Evolutionary conservation across 2,797 vertebrate species (phyloP).

Genomic region (Gymnopithys bicolor): DNA sequence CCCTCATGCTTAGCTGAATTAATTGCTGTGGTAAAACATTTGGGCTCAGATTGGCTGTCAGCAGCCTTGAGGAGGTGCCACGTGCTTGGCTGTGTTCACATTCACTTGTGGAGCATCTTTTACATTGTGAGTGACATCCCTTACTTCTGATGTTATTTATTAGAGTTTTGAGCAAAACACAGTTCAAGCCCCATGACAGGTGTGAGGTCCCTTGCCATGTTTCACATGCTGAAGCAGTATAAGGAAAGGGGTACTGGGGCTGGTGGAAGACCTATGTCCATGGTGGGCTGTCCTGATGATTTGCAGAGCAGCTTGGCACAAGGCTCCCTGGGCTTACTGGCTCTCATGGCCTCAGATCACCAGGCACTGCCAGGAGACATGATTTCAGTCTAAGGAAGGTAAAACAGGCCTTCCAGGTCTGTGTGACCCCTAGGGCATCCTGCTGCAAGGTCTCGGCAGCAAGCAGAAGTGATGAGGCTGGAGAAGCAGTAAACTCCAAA

Average conservation of each 20-base stretch:
- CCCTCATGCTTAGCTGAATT: neutral
- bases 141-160: neutral
- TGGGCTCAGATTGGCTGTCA: neutral
- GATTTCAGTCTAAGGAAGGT: neutral
- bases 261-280: neutral
- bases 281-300: neutral
- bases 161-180: neutral
- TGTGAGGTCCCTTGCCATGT: neutral
- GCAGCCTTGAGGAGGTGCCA: fast-evolving
- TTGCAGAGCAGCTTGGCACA: neutral
- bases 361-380: neutral
- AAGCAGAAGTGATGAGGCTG: neutral
- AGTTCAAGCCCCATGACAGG: fast-evolving
- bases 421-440: neutral
- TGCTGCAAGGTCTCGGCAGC: neutral
- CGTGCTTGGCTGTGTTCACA: fast-evolving
- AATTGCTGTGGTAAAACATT: neutral
- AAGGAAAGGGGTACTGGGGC: neutral
- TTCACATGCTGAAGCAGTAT: neutral
- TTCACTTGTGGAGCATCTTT: neutral
- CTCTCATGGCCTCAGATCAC: fast-evolving
- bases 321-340: neutral
- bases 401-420: neutral
- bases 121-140: neutral
- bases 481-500: neutral